Percentiles rank a stretch among this genome's conserved stretches.
These are phyloP conservation scores for Muscidifurax raptorellus DNA, from an alignment of 1,140 invertebrate genomes.

Conservation along the genomic window DNA sequence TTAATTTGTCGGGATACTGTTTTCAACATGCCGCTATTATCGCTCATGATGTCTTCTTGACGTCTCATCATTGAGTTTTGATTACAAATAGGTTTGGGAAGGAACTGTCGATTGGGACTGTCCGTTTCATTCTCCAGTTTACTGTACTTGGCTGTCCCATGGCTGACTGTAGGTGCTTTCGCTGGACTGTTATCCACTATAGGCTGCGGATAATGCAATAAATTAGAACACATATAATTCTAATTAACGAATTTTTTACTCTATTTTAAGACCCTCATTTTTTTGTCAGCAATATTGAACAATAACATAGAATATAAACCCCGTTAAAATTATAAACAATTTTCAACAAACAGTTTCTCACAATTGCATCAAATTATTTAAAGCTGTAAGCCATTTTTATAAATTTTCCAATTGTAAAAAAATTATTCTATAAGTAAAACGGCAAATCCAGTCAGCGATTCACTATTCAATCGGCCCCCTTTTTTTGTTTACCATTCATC, in stretches of 20 bases:
- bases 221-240: neutral
- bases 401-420: no score
- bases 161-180: constrained; percentile 75
- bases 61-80: constrained; percentile 86
- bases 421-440: no score
- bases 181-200: constrained; percentile 74
- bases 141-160: constrained; percentile 89
- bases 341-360: no score
- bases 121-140: constrained; percentile 92
- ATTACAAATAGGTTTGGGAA: constrained; percentile 79
- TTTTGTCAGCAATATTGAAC: no score
- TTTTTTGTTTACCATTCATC: neutral
- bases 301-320: no score
- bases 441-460: no score
- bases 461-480: neutral
- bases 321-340: no score
- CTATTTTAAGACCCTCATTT: no score
- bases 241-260: no score
- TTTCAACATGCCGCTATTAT: constrained; percentile 91
- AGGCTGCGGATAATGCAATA: constrained; percentile 8
- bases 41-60: constrained; percentile 90
- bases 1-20: constrained; percentile 94
- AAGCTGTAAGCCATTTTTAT: no score
- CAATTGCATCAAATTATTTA: no score
- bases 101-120: constrained; percentile 85